Evolutionary conservation across 2,113 vertebrate genomes (phyloP), one percentile per base, ranked within the genome.

Genomic region (Hippoglossus stenolepis): DNA sequence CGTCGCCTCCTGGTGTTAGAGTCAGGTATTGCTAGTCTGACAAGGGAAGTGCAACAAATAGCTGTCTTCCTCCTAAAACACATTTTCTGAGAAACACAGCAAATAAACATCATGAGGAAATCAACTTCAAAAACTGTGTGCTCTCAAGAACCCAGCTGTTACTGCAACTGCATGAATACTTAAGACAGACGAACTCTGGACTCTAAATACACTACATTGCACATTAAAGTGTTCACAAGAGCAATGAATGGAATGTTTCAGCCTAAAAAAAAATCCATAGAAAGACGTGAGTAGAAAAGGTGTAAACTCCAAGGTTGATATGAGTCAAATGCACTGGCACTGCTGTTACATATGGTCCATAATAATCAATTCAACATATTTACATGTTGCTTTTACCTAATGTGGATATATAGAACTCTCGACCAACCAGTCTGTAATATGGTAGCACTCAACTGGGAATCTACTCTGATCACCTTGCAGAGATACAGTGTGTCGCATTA

Each of bases 231-330:
- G 70, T 82, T 80, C 45, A 73, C 56, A 57, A 65, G 57, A 74
- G 43, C n/a, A 83, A 38, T 79, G 23, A 81, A 28, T 84, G 87
- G 87, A 90, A 93, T 89, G 90, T 87, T 74, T 77, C 56, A 85
- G 73, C 67, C 57, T 47, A 62, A 24, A 43, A 62, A 24, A 35
- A 69, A 77, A 76, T 63, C 17, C 56, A 82, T 10, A 38, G 43
- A 31, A 65, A 65, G 66, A 72, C n/a, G 6, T 0, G 2, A 63
- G 53, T 20, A 57, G 77, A 70, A 70, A 70, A 74, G 51, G 24
- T 61, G 65, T 71, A 78, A 83, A 73, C 73, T 62, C 15, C 17
- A 61, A 49, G 57, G 75, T 43, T 75, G 78, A 79, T 69, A 76
- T 40, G 54, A 76, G 66, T 73, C 75, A 82, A 64, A 82, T 58